Percentiles rank a stretch among this genome's conserved stretches.
Evolutionary conservation across 2,113 vertebrate species (phyloP).

Genomic region (Lethenteron reissneri): DNA sequence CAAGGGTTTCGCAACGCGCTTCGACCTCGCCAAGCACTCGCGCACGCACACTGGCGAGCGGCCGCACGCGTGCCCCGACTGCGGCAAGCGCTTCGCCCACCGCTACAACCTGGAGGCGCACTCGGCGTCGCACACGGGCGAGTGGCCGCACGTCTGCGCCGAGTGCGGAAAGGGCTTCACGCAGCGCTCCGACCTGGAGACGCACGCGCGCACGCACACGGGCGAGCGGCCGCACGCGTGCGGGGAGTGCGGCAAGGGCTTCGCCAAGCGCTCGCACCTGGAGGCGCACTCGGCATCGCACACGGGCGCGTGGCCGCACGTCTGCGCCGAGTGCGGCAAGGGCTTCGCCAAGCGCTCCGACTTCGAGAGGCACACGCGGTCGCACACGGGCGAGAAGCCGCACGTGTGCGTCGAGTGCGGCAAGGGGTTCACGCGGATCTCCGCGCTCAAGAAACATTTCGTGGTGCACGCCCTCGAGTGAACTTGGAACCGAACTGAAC

Average conservation of each 20-base stretch:
- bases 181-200: neutral
- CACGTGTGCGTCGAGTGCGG: neutral
- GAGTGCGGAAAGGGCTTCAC: conserved; percentile 5
- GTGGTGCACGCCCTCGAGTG: too few species aligned
- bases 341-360: neutral
- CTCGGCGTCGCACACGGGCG: neutral
- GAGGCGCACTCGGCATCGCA: neutral
- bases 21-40: too few species aligned
- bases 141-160: conserved; percentile 7
- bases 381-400: neutral
- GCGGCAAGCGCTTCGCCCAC: too few species aligned
- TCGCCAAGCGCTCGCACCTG: neutral
- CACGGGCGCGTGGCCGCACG: neutral
- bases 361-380: neutral
- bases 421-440: neutral
- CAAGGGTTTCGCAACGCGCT: too few species aligned
- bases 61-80: too few species aligned
- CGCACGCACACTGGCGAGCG: too few species aligned
- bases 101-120: too few species aligned
- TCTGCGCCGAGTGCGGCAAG: neutral
- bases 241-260: neutral
- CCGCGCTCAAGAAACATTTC: too few species aligned
- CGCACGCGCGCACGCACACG: conserved; percentile 5
- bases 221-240: conserved; percentile 7
- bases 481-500: too few species aligned